Conservation (phyloP, 2,888 invertebrate species). For the Thera obeliscata region DNA sequence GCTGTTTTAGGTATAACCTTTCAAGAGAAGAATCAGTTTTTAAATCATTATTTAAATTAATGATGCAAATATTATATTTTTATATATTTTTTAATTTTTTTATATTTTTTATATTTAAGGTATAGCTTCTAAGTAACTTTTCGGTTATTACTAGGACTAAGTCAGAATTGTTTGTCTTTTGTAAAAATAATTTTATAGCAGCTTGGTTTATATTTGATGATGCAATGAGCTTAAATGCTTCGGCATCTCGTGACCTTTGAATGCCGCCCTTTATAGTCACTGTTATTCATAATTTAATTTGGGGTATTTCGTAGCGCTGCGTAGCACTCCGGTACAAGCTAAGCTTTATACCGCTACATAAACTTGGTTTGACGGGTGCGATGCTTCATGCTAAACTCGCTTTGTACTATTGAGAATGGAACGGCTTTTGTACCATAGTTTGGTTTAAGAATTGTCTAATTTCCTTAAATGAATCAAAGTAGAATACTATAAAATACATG, state of each 20-base stretch:
- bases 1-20: background rate
- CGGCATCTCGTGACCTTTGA: background rate
- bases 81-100: too few species aligned
- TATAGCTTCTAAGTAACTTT: too few species aligned
- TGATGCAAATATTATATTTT: too few species aligned
- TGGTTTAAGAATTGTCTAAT: slow-evolving; percentile 12
- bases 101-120: too few species aligned
- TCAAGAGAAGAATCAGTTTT: background rate
- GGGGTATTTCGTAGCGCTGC: slow-evolving; percentile 25
- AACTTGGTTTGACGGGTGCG: slow-evolving; percentile 29
- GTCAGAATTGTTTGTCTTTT: background rate
- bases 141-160: too few species aligned
- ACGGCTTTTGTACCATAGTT: slow-evolving; percentile 20
- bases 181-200: background rate
- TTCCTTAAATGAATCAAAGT: slow-evolving; percentile 1
- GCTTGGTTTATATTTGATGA: background rate
- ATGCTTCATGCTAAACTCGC: slow-evolving; percentile 25
- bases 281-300: slow-evolving; percentile 1
- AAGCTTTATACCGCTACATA: slow-evolving; percentile 31
- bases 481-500: too few species aligned
- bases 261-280: background rate
- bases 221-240: background rate
- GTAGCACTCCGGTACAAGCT: slow-evolving; percentile 23
- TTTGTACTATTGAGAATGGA: slow-evolving; percentile 29
- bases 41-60: too few species aligned